A percentile compares a stretch with the other conserved stretches of the same genome.
Evolutionary conservation across 2,797 vertebrate species (phyloP).

Genomic region (Sebastes dallii): DNA sequence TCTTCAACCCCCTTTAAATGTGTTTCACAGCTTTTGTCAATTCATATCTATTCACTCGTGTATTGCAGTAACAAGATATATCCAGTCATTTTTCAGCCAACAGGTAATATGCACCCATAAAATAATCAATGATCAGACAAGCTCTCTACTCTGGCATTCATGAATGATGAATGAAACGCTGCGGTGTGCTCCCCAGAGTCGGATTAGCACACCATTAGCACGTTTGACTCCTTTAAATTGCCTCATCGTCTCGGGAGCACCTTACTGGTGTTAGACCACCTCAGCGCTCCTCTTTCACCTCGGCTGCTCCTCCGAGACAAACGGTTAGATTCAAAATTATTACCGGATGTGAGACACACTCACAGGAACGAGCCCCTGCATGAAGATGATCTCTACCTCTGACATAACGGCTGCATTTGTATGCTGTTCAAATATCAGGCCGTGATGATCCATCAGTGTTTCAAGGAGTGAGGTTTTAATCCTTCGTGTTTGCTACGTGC

Average conservation of each 20-base stretch:
- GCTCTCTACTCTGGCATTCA: constrained; percentile 26
- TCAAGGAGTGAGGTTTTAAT: not conserved
- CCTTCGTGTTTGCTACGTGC: not conserved
- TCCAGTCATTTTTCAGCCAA: constrained; percentile 1
- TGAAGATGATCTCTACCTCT: not conserved
- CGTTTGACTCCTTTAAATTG: constrained; percentile 45
- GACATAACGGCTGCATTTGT: constrained; percentile 7
- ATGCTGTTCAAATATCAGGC: not conserved
- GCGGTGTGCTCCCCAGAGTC: constrained; percentile 13
- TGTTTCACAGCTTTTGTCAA: not conserved
- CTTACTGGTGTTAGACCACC: constrained; percentile 14
- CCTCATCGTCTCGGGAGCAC: constrained; percentile 15
- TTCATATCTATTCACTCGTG: not conserved
- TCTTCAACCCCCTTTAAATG: not conserved
- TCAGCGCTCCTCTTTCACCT: constrained; percentile 34
- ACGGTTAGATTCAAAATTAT: constrained; percentile 25
- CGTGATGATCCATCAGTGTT: not conserved
- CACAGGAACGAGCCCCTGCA: not conserved
- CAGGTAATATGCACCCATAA: constrained; percentile 38
- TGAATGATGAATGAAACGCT: constrained; percentile 49
- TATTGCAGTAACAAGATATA: not conserved
- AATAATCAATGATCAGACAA: constrained; percentile 45
- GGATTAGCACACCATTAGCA: constrained; percentile 55
- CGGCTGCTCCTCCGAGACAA: constrained; percentile 5
- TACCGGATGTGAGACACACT: constrained; percentile 9